A percentile compares a stretch with the other conserved stretches of the same genome.
phyloP scores from a whole-genome alignment of 2,113 vertebrate species.

The Oenanthe melanoleuca region DNA sequence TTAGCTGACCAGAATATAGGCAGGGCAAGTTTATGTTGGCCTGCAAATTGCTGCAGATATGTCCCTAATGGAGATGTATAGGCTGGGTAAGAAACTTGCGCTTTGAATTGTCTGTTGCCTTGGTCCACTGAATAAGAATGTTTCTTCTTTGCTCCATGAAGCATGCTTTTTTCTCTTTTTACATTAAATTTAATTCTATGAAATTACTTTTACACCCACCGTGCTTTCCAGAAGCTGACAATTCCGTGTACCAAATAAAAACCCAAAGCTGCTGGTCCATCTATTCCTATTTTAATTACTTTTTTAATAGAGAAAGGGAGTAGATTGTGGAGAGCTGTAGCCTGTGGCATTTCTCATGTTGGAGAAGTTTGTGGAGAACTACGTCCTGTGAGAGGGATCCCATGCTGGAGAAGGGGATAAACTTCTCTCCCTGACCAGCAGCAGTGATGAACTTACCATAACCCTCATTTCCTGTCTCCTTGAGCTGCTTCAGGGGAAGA shows the following conservation, averaged over 20 bases:
- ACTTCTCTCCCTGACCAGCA: neutral
- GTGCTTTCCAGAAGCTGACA: neutral
- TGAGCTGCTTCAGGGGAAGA: neutral
- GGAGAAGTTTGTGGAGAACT: neutral
- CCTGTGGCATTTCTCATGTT: neutral
- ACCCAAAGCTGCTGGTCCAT: rapidly evolving
- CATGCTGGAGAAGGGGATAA: neutral
- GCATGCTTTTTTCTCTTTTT: neutral
- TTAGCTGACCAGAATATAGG: neutral
- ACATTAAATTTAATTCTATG: neutral
- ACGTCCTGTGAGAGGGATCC: neutral
- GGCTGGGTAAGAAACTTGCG: neutral
- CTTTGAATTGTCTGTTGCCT: neutral
- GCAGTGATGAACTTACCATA: neutral
- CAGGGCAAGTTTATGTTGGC: neutral
- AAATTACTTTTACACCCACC: neutral
- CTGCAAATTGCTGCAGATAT: neutral
- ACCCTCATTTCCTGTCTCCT: neutral
- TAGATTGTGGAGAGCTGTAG: neutral
- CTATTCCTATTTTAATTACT: neutral
- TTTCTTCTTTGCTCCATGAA: neutral
- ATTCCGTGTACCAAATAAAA: neutral
- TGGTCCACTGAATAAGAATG: neutral
- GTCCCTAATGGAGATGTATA: neutral
- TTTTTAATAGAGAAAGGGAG: neutral